Conservation (phyloP, 2,888 invertebrate genomes). For the Acleris cristana region DNA sequence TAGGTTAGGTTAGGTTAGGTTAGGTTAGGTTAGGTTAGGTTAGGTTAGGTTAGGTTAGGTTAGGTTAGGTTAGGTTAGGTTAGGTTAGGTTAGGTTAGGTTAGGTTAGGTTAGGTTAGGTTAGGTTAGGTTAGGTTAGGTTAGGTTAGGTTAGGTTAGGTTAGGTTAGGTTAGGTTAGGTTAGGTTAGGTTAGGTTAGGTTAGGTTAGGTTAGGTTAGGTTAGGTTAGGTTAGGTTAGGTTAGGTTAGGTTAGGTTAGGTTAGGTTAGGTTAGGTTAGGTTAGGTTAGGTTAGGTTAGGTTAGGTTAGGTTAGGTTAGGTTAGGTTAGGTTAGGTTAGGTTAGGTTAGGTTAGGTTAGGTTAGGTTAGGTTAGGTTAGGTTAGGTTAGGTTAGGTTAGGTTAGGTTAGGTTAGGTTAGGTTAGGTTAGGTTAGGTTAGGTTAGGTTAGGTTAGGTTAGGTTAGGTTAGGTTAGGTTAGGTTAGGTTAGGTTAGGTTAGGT, state of each 20-base stretch:
- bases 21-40: constrained; percentile 24
- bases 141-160: constrained; percentile 21
- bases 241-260: not conserved
- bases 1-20: constrained; percentile 24
- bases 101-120: not conserved
- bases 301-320: constrained; percentile 8
- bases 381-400: constrained; percentile 6
- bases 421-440: no score
- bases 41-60: constrained; percentile 17
- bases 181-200: constrained; percentile 19
- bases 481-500: no score
- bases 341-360: constrained; percentile 8
- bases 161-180: constrained; percentile 20
- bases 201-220: constrained; percentile 15
- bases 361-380: constrained; percentile 8
- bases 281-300: not conserved
- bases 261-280: no score
- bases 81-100: not conserved
- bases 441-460: no score
- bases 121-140: constrained; percentile 19
- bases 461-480: no score
- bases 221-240: constrained; percentile 8
- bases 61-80: constrained; percentile 7
- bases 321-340: constrained; percentile 8
- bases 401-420: no score